Percentiles rank a stretch among this genome's conserved stretches.
Conservation (phyloP, 2,113 vertebrate genomes). For the Pelvicachromis taeniatus region DNA sequence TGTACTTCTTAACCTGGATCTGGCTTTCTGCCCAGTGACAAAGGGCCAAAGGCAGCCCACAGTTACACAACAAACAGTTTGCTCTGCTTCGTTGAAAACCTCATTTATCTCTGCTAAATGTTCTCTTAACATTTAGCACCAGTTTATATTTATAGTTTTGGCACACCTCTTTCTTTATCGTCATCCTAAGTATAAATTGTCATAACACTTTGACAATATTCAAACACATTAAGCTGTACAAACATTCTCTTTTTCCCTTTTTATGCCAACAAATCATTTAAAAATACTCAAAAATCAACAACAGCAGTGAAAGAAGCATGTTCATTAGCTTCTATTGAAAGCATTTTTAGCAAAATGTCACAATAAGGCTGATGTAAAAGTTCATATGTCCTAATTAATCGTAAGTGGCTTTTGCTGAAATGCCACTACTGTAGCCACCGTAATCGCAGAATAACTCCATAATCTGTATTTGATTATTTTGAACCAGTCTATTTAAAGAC, state of each 20-base stretch:
- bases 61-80: not conserved
- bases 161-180: not conserved
- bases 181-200: not conserved
- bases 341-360: not conserved
- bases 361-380: not conserved
- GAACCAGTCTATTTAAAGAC: not conserved
- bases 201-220: not conserved
- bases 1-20: not conserved
- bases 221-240: not conserved
- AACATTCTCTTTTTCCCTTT: not conserved
- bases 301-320: not conserved
- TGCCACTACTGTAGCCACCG: not conserved
- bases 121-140: not conserved
- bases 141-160: not conserved
- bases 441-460: not conserved
- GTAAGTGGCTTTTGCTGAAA: not conserved
- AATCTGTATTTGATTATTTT: not conserved
- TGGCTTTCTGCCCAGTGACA: not conserved
- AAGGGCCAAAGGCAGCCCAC: not conserved
- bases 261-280: not conserved
- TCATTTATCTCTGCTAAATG: not conserved
- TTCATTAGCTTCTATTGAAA: not conserved
- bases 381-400: not conserved
- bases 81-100: not conserved
- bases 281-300: not conserved